A percentile compares a stretch with the other conserved stretches of the same genome.
These are phyloP conservation scores for Chelmon rostratus DNA, from an alignment of 2,797 vertebrate species.

Conservation along the genomic window DNA sequence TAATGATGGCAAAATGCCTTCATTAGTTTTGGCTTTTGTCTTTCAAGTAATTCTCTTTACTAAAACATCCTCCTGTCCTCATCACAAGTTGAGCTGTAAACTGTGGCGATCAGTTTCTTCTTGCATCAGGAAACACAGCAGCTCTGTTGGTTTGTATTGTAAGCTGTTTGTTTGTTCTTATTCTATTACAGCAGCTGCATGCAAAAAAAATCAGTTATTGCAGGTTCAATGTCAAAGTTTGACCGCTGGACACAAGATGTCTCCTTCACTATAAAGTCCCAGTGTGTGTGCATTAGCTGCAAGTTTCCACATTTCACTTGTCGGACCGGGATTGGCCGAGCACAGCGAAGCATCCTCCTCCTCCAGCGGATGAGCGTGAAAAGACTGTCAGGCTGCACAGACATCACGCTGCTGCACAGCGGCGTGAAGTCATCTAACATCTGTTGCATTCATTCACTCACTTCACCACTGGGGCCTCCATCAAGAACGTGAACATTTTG, in stretches of 20 bases:
- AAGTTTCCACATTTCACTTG: background rate
- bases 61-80: background rate
- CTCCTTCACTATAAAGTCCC: background rate
- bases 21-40: background rate
- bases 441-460: background rate
- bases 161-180: background rate
- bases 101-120: background rate
- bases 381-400: no score
- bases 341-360: background rate
- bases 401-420: no score
- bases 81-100: background rate
- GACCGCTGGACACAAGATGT: background rate
- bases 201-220: background rate
- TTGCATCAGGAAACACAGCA: background rate
- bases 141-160: background rate
- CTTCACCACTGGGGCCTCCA: background rate
- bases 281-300: background rate
- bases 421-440: background rate
- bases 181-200: no score
- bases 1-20: background rate
- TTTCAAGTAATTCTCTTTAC: background rate
- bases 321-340: background rate
- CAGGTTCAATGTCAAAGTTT: background rate
- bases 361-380: background rate
- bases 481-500: no score